Base-by-base conservation (phyloP, 2,113 vertebrate genomes). In the Ascaphus truei region DNA sequence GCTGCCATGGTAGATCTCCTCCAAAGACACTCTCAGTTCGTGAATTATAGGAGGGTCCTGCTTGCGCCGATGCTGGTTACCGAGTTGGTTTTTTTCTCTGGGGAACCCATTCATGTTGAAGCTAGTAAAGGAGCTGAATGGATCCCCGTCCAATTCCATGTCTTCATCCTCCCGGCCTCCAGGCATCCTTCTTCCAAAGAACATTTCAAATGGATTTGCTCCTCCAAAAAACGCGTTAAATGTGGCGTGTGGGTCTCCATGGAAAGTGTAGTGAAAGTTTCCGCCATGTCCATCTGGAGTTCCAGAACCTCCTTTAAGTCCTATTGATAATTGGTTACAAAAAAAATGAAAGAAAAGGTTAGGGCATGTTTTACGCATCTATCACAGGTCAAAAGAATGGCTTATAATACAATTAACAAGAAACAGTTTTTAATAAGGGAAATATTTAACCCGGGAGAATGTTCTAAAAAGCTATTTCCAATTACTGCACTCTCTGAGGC, bases 191-290 rank as follows among this genome's bases (percentile, higher is more conserved):
- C 97, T 92, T 29, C 97, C 95, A 66, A 98, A 99, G 85, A 99
- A 98, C 76, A 98, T 95, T 77, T 98, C 97, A 72, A 99, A 99
- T 47, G 96, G 97, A 77, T 96, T 98, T 65, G 95, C 89, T 47
- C 95, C 97, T 10, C 96, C 95, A 2, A 99, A 99, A 84, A 99
- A 99, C 25, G 97, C 96, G 77, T 94, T 94, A 62, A 99, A 99
- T 2, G 96, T 99, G 58, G 97, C 97, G 30, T 98, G 96, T 22
- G 97, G 96, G 72, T 99, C 97, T 0, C 97, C 97, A 1, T 99
- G 96, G 83, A 99, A 99, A 20, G 95, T 96, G 79, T 98, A 99
- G 33, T 92, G 92, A 84, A 95, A 98, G 69, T 89, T 95, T 66
- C 89, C 93, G 39, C 94, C 93, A 62, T 94, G 96, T 20, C 94